phyloP scores from a whole-genome alignment of 2,113 vertebrate genomes.

The Macrotus californicus region DNA sequence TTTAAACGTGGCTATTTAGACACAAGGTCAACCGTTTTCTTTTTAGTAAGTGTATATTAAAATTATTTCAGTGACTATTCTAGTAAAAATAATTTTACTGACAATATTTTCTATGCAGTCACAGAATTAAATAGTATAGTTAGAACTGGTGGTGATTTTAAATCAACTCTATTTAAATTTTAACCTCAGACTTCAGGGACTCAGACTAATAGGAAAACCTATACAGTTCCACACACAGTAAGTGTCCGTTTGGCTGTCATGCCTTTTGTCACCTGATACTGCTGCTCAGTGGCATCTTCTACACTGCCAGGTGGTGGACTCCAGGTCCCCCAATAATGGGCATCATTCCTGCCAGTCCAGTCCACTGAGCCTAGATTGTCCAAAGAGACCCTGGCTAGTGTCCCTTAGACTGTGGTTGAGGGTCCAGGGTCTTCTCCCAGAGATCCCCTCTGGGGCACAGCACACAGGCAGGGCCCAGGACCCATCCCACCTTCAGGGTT shows the following conservation, averaged over 20 bases:
- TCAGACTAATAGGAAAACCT: background rate
- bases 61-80: background rate
- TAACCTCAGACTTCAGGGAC: background rate
- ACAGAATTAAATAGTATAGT: background rate
- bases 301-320: fast-evolving
- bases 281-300: background rate
- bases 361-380: no score
- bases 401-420: background rate
- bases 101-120: background rate
- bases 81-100: background rate
- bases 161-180: background rate
- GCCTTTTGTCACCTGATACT: background rate
- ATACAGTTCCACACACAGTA: background rate
- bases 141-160: background rate
- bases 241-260: background rate
- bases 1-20: background rate
- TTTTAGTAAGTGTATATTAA: background rate
- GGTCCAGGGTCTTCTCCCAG: background rate
- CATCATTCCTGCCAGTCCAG: background rate
- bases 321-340: background rate
- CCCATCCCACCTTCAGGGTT: background rate
- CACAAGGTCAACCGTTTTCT: background rate
- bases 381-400: background rate
- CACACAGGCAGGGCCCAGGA: fast-evolving
- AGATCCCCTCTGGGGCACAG: no score